Base-by-base conservation (phyloP, 2,113 vertebrate genomes). In the Solea solea region DNA sequence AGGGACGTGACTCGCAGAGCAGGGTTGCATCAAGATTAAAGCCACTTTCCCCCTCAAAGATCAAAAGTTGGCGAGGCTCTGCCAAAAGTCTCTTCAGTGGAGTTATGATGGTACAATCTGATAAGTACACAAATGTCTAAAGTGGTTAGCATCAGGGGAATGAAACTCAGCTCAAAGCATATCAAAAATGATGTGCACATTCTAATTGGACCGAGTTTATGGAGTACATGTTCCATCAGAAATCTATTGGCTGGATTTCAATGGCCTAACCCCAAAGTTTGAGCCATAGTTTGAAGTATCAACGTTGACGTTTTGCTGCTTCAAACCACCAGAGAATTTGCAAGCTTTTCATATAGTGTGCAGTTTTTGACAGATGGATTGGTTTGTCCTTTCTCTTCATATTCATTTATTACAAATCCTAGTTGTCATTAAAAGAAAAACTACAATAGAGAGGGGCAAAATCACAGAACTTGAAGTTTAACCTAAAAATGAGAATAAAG, bases 1-100 rank as follows among this genome's bases (percentile, higher is more conserved):
- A 1, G 86, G 73, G 87, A 89, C 10, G 16, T 9, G 60, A 55
- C 75, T 74, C 12, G 11, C 27, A 5, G 40, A 77, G 40, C 79
- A 71, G 75, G 81, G 84, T 80, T 74, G 71, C 74, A 54, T 72
- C 69, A 77, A 87, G 89, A 89, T 90, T 86, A 89, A 89, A 90
- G 82, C 50, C 62, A 64, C 73, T 85, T 82, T 76, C 6, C 61
- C 56, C 50, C 34, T 71, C 69, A 42, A 34, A 82, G 77, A 85
- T 88, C 79, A 82, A 85, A 88, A 78, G 74, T 77, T 74, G 70
- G 51, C 42, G 27, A 44, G 54, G 48, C 58, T 34, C 12, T 65
- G 72, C 85, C 78, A 82, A 77, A 77, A 34, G 56, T 51, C 59
- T 83, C 67, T 88, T 54, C 58, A 66, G 58, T 52, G 50, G 72